phyloP scores from a whole-genome alignment of 2,113 vertebrate genomes.

The Heloderma charlesbogerti region DNA sequence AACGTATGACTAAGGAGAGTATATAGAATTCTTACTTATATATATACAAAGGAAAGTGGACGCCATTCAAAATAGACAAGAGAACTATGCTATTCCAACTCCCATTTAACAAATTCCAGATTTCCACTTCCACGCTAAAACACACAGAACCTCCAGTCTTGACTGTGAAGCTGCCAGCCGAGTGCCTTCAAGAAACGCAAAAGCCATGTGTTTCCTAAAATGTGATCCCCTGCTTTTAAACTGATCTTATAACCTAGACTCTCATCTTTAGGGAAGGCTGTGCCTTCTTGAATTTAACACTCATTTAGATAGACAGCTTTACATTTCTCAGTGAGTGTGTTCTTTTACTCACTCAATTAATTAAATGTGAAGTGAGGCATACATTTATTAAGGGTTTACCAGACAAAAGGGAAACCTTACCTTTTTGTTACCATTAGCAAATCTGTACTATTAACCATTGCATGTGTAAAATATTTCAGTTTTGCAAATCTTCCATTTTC shows the following conservation, averaged over 20 bases:
- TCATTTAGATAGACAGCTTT: neutral
- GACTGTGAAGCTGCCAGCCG: neutral
- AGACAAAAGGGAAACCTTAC: conserved; percentile 71
- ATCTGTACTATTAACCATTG: conserved; percentile 95
- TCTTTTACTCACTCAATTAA: neutral
- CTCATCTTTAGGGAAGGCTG: neutral
- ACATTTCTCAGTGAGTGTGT: too few relatives aligned
- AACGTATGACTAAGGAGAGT: neutral
- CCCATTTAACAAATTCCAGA: neutral
- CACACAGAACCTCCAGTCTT: too few relatives aligned
- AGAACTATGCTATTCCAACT: neutral
- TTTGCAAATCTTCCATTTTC: conserved; percentile 98
- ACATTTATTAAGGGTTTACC: neutral
- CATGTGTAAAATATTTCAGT: conserved; percentile 94
- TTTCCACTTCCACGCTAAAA: neutral
- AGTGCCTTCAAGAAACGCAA: neutral
- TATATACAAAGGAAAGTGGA: too few relatives aligned
- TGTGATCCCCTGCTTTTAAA: neutral
- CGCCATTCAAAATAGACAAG: neutral
- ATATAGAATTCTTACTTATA: neutral
- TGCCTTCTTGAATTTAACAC: neutral
- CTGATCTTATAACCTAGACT: too few relatives aligned
- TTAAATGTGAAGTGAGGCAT: neutral
- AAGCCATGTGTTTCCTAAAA: neutral
- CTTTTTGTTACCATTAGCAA: conserved; percentile 97